These are phyloP conservation scores for Cerastoderma edule DNA, from an alignment of 2,888 invertebrate species.

Conservation along the genomic window DNA sequence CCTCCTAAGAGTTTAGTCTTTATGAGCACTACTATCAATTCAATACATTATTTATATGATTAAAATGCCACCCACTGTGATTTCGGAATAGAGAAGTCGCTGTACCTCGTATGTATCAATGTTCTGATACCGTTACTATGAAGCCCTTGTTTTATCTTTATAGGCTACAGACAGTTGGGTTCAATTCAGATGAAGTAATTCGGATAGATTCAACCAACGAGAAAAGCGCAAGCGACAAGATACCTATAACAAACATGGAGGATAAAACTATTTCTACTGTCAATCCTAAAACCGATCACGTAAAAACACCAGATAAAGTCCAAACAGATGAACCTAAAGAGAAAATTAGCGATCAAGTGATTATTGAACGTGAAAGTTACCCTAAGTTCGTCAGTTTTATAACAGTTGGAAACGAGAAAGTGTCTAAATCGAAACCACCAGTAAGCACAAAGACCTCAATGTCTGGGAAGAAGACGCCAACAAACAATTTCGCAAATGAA, in stretches of 20 bases:
- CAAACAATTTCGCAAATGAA: neutral
- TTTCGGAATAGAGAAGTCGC: neutral
- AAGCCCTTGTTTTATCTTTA: neutral
- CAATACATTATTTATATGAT: slow-evolving; percentile 12
- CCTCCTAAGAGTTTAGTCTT: no score
- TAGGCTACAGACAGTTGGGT: neutral
- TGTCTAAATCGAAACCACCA: no score
- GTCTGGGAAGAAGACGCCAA: neutral
- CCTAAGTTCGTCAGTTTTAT: neutral
- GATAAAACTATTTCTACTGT: no score
- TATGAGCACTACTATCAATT: no score
- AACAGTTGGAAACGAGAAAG: neutral
- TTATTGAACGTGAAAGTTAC: neutral
- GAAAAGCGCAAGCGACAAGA: neutral
- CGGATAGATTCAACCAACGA: neutral
- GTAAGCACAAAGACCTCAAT: no score
- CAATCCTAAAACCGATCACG: no score
- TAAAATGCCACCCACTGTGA: neutral
- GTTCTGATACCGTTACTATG: neutral
- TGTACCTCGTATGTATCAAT: neutral
- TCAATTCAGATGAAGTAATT: neutral
- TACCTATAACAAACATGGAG: neutral
- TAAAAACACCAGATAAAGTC: no score
- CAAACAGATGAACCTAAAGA: neutral
- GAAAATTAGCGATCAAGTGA: neutral